Evolutionary conservation across 2,797 vertebrate species (phyloP).

Genomic region (Xenopus petersii): DNA sequence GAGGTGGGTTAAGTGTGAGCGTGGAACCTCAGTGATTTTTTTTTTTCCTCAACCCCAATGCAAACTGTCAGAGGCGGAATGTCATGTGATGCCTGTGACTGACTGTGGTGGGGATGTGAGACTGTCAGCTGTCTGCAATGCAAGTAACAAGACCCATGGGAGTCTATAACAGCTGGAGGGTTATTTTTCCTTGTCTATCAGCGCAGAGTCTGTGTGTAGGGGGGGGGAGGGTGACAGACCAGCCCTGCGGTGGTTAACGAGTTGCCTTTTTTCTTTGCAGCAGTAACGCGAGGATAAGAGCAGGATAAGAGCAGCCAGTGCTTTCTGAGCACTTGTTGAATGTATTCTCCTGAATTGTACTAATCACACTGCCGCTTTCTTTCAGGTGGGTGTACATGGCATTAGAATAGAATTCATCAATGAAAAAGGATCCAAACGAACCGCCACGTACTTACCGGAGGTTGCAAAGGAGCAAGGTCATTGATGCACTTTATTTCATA

Average conservation of each 20-base stretch:
- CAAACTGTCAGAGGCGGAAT: too few relatives aligned
- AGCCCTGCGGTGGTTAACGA: not conserved
- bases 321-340: conserved; percentile 22
- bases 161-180: too few relatives aligned
- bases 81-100: too few relatives aligned
- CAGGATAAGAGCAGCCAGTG: conserved; percentile 6
- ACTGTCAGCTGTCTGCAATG: too few relatives aligned
- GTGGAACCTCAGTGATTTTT: too few relatives aligned
- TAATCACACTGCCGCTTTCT: conserved; percentile 68
- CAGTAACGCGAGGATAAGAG: not conserved
- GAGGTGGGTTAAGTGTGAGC: too few relatives aligned
- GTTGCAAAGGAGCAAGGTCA: conserved; percentile 99
- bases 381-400: conserved; percentile 98
- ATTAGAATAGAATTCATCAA: conserved; percentile 99
- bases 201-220: too few relatives aligned
- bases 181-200: too few relatives aligned
- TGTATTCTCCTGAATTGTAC: conserved; percentile 47
- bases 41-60: too few relatives aligned
- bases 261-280: conserved; percentile 27
- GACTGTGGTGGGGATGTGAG: too few relatives aligned
- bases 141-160: too few relatives aligned
- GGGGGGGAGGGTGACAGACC: too few relatives aligned
- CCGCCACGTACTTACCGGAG: conserved; percentile 99
- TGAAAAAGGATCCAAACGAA: conserved; percentile 99
- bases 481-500: conserved; percentile 73